Evolutionary conservation across 2,888 invertebrate genomes (phyloP), one percentile per base, ranked within the genome.

Genomic region (Calliphora vomitoria): DNA sequence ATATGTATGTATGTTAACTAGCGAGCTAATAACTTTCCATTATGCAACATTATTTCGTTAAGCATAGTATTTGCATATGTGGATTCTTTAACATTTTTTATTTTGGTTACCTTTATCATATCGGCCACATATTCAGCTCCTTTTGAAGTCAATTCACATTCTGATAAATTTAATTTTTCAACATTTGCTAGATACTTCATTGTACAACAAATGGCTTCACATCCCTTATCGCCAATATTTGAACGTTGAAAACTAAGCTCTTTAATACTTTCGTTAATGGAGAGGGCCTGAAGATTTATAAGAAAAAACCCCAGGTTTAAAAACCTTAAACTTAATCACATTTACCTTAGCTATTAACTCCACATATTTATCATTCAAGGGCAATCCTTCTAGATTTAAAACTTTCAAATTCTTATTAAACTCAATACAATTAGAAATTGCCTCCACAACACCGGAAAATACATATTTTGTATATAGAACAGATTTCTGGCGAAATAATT

Each of bases 391-490:
- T 15, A 97, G 92, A 86, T 96, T 95, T 38, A 97, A 92, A 6
- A 95, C 94, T 1, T 95, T 95, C 11, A 97, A 93, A 18, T 95
- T 95, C 50, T 95, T 94, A 18, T 96, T 96, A 88, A 95, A 95
- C 35, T 95, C 94, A 6, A 97, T 93, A 87, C 96, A 95, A 91
- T 95, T 95, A 0, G 95, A 94, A 4, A 96, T 91, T 2, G 97
- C 95, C 89, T 96, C 96, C 6, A 96, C 94, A 62, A 97, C 92
- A 89, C 95, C 95, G 85, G 95, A 95, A 72, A 97, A 93, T 91
- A 97, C 95, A 90, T 95, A 97, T 87, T 96, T 96, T 0, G 97
- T 97, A 79, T 96, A 95, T 13, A 97, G 94, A 0, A 95, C 95
- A 1, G 96, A 95, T 6, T 95, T 94, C 88, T 95, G 95, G 84